Percentiles rank a stretch among this genome's conserved stretches.
phyloP scores from a whole-genome alignment of 1,140 invertebrate genomes.

The Wiebesia pumilae region DNA sequence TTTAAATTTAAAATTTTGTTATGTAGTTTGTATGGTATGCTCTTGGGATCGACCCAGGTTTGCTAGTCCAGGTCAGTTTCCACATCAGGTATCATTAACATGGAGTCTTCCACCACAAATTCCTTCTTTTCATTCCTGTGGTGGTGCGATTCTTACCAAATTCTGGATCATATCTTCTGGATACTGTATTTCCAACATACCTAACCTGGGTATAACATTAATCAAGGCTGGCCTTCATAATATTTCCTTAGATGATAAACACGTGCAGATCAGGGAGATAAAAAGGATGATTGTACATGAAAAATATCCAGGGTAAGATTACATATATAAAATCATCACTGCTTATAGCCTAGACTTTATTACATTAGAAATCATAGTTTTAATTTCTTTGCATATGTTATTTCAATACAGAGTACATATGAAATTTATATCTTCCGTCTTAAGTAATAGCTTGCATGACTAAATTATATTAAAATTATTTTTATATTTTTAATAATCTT shows the following conservation, averaged over 20 bases:
- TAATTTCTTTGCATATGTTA: no score
- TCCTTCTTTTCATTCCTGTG: slow-evolving; percentile 2
- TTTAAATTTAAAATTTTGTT: not conserved
- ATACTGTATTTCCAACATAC: slow-evolving; percentile 68
- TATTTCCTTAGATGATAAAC: slow-evolving; percentile 57
- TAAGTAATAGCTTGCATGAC: no score
- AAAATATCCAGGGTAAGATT: slow-evolving; percentile 71
- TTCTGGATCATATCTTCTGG: slow-evolving; percentile 74
- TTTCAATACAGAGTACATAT: no score
- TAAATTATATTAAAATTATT: no score
- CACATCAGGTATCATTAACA: slow-evolving; percentile 68
- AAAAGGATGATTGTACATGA: slow-evolving; percentile 71
- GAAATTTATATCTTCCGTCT: no score
- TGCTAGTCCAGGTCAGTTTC: slow-evolving; percentile 64
- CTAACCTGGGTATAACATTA: not conserved
- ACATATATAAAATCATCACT: no score
- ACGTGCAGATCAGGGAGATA: slow-evolving; percentile 71
- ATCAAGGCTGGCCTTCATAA: slow-evolving; percentile 33
- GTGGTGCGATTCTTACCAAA: slow-evolving; percentile 67
- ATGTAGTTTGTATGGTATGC: slow-evolving; percentile 38
- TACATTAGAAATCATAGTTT: no score
- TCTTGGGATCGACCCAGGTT: slow-evolving; percentile 60
- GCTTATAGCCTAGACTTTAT: no score
- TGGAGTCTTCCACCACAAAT: slow-evolving; percentile 27
- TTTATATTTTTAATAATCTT: no score